These are phyloP conservation scores for Hylaea fasciaria DNA, from an alignment of 2,888 invertebrate genomes.

Conservation along the genomic window DNA sequence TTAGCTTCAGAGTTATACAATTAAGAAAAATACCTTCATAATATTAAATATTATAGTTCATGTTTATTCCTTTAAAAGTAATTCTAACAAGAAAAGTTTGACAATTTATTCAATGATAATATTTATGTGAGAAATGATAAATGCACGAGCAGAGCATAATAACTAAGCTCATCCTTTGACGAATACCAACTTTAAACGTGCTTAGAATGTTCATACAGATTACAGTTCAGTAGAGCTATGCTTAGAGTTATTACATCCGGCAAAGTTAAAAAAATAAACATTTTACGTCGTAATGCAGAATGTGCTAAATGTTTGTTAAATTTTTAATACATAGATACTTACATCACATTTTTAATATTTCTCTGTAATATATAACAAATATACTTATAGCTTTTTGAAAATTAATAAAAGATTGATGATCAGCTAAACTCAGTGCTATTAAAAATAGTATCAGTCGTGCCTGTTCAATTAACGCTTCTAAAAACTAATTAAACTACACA, in stretches of 20 bases:
- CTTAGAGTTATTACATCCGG: conserved; percentile 18
- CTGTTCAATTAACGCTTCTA: conserved; percentile 1
- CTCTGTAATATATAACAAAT: too few relatives aligned
- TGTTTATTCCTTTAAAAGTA: too few relatives aligned
- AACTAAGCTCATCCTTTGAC: conserved; percentile 47
- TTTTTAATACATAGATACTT: not conserved
- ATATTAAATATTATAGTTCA: too few relatives aligned
- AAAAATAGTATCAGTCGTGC: too few relatives aligned
- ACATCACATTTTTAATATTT: too few relatives aligned
- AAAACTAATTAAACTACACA: conserved; percentile 10
- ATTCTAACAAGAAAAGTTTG: too few relatives aligned
- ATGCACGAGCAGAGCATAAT: conserved; percentile 39
- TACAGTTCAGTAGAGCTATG: not conserved
- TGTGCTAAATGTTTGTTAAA: not conserved
- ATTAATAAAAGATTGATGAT: too few relatives aligned
- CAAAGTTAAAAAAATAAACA: conserved; percentile 2
- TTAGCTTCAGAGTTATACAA: too few relatives aligned
- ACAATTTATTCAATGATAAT: too few relatives aligned
- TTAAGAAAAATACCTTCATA: too few relatives aligned
- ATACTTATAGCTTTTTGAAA: too few relatives aligned
- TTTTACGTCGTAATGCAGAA: not conserved
- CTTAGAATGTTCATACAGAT: conserved; percentile 31
- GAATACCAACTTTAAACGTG: conserved; percentile 49
- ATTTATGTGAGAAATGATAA: not conserved
- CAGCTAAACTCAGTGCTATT: too few relatives aligned